Evolutionary conservation across 2,797 vertebrate genomes (phyloP).

Genomic region (Triplophysa bombifrons): DNA sequence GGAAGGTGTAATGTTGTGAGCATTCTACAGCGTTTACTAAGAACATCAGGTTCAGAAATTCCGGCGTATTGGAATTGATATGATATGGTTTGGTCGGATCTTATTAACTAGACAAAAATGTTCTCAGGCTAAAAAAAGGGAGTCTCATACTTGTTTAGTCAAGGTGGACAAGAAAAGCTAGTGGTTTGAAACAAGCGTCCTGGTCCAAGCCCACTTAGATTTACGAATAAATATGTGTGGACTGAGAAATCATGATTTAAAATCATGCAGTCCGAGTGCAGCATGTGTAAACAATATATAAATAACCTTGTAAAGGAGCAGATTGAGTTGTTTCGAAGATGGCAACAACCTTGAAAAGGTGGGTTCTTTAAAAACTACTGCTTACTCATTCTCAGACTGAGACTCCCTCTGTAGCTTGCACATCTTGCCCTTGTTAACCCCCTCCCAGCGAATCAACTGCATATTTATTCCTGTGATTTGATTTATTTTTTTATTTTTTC

Average conservation of each 20-base stretch:
- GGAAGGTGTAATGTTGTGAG: neutral
- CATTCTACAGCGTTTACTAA: slow-evolving; percentile 1
- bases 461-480: slow-evolving; percentile 89
- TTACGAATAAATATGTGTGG: neutral
- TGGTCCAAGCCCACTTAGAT: neutral
- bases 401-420: slow-evolving; percentile 77
- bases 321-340: slow-evolving; percentile 47
- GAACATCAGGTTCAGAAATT: slow-evolving; percentile 11
- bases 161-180: neutral
- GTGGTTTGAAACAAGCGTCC: neutral
- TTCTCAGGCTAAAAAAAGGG: slow-evolving; percentile 39
- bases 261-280: slow-evolving; percentile 16
- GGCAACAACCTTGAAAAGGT: slow-evolving; percentile 64
- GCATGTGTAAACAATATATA: slow-evolving; percentile 12
- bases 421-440: slow-evolving; percentile 70
- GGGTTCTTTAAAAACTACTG: slow-evolving; percentile 70
- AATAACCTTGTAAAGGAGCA: slow-evolving; percentile 25
- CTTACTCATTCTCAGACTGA: slow-evolving; percentile 74
- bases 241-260: slow-evolving; percentile 20
- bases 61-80: neutral
- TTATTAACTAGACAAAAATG: slow-evolving; percentile 15
- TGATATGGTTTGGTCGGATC: neutral
- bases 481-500: slow-evolving; percentile 61
- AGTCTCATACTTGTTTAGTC: slow-evolving; percentile 23
- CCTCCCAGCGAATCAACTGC: slow-evolving; percentile 59